phyloP scores from a whole-genome alignment of 2,888 invertebrate genomes.

The Mythimna pallens region DNA sequence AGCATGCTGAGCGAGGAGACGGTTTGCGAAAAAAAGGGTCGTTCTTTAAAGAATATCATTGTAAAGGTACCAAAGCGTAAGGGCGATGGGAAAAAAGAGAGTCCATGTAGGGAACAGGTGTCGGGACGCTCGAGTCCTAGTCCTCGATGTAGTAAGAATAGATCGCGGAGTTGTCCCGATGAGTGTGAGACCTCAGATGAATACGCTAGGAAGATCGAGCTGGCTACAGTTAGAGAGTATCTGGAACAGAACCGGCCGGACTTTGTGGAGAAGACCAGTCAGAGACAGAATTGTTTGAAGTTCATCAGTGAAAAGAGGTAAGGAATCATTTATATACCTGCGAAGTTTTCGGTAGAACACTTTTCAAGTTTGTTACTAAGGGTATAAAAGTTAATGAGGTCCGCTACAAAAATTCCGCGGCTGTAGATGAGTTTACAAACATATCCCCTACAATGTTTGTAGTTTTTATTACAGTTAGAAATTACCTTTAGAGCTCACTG shows the following conservation, averaged over 20 bases:
- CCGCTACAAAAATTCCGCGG: not conserved
- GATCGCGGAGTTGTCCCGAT: constrained; percentile 80
- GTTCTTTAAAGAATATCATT: constrained; percentile 80
- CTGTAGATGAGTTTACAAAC: no score
- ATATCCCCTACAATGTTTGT: not conserved
- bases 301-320: constrained; percentile 83
- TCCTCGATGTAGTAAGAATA: constrained; percentile 66
- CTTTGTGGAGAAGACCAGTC: constrained; percentile 89
- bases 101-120: constrained; percentile 72
- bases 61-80: constrained; percentile 84
- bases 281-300: constrained; percentile 82
- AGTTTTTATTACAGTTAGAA: not conserved
- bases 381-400: not conserved
- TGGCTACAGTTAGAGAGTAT: constrained; percentile 92
- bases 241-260: constrained; percentile 93
- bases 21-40: constrained; percentile 63
- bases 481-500: not conserved
- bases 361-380: not conserved
- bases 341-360: not conserved
- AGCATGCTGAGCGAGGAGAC: constrained; percentile 82
- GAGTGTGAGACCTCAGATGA: constrained; percentile 83
- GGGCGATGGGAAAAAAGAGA: constrained; percentile 69
- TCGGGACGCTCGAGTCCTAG: constrained; percentile 52
- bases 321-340: constrained; percentile 48
- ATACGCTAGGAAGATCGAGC: constrained; percentile 72